These are phyloP conservation scores for Mesorhabditis belari DNA, from an alignment of 2,888 invertebrate species.

Conservation along the genomic window DNA sequence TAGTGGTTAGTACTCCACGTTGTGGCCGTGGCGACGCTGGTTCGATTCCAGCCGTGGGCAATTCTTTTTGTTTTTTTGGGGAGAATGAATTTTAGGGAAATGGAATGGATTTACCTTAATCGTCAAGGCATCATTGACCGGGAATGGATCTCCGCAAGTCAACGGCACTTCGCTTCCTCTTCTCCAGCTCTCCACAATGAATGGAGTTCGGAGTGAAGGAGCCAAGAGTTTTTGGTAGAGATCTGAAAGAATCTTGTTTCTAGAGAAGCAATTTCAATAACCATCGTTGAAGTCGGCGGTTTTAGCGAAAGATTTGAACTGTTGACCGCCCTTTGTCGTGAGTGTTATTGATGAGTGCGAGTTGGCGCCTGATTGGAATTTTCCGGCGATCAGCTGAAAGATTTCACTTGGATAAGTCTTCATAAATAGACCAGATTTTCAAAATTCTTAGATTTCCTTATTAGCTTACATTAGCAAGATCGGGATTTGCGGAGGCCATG, in stretches of 20 bases:
- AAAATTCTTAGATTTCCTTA: background rate
- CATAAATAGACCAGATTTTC: background rate
- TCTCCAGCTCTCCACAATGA: slow-evolving; percentile 79
- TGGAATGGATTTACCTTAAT: slow-evolving; percentile 12
- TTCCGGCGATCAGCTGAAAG: slow-evolving; percentile 26
- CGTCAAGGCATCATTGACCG: slow-evolving; percentile 30
- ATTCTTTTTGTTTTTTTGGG: no score
- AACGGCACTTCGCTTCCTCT: slow-evolving; percentile 68
- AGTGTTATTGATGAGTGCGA: slow-evolving; percentile 17
- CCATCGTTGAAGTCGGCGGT: slow-evolving; percentile 69
- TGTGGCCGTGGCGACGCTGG: slow-evolving; percentile 40
- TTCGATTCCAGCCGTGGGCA: slow-evolving; percentile 40
- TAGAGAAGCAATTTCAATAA: slow-evolving; percentile 30
- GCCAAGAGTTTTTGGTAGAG: slow-evolving; percentile 76
- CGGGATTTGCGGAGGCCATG: slow-evolving; percentile 61
- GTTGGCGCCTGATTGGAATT: slow-evolving; percentile 25
- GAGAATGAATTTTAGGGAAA: slow-evolving; percentile 29
- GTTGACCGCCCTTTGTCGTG: slow-evolving; percentile 61
- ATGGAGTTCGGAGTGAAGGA: slow-evolving; percentile 65
- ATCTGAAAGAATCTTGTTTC: slow-evolving; percentile 62
- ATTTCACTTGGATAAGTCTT: background rate
- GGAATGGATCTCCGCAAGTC: slow-evolving; percentile 25
- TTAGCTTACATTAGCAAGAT: slow-evolving; percentile 54
- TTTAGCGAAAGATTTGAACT: slow-evolving; percentile 78
- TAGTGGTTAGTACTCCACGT: slow-evolving; percentile 44